A percentile compares a stretch with the other conserved stretches of the same genome.
Conservation (phyloP, 2,888 invertebrate genomes). For the Scaptomyza parva region DNA sequence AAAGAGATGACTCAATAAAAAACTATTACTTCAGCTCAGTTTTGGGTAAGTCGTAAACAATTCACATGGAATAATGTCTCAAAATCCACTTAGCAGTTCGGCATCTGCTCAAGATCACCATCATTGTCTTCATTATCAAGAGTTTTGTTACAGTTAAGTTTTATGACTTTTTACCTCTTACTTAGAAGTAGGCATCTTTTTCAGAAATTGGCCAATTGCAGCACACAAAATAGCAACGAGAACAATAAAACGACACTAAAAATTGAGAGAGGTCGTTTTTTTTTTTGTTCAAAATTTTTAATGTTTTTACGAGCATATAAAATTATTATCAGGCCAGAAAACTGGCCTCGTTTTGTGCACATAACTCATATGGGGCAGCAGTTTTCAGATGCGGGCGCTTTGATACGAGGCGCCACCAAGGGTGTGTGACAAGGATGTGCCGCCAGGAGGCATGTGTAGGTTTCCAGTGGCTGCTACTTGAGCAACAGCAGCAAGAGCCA, state of each 20-base stretch:
- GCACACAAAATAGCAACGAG: conserved; percentile 29
- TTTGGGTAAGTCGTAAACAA: conserved; percentile 37
- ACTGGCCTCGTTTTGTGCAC: conserved; percentile 20
- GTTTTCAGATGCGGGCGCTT: conserved; percentile 51
- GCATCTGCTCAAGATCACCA: conserved; percentile 35
- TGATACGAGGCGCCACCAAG: conserved; percentile 61
- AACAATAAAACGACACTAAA: conserved; percentile 24
- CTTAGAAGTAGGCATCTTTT: conserved; percentile 29
- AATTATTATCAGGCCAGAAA: conserved; percentile 60
- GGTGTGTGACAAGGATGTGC: conserved; percentile 24
- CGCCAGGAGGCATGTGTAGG: conserved; percentile 24
- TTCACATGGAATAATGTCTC: conserved; percentile 24
- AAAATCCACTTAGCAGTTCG: conserved; percentile 9
- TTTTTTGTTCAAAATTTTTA: conserved; percentile 65
- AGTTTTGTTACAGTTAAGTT: conserved; percentile 26
- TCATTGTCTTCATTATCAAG: conserved; percentile 16
- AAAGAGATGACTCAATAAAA: conserved; percentile 45
- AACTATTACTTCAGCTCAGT: conserved; percentile 32
- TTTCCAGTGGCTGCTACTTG: conserved; percentile 48
- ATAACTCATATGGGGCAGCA: conserved; percentile 67
- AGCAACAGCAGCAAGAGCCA: conserved; percentile 37
- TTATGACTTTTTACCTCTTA: conserved; percentile 30
- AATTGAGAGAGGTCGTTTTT: conserved; percentile 27
- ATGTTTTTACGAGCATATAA: conserved; percentile 76
- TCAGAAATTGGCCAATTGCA: conserved; percentile 57